phyloP scores from a whole-genome alignment of 2,888 invertebrate genomes.

The Drosophila barbarae region DNA sequence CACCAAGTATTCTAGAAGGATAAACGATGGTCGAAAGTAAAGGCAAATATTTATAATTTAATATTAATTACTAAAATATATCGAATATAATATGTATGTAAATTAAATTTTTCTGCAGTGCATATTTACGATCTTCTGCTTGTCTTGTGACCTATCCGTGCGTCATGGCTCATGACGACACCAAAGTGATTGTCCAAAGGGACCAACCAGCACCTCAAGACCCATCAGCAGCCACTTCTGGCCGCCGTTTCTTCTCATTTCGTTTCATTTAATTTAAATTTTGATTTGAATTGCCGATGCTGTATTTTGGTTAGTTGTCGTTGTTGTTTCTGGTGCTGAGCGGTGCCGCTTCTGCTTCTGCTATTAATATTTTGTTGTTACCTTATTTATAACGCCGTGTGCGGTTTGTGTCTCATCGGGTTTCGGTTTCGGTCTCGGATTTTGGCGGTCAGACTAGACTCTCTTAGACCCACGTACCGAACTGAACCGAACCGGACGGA shows the following conservation, averaged over 20 bases:
- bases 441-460: conserved; percentile 68
- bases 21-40: not conserved
- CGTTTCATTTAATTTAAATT: conserved; percentile 40
- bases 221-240: conserved; percentile 41
- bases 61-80: not conserved
- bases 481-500: conserved; percentile 59
- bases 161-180: conserved; percentile 61
- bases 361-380: conserved; percentile 52
- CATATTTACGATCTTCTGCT: not conserved
- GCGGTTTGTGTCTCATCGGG: conserved; percentile 59
- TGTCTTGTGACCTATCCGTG: conserved; percentile 37
- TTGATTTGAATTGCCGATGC: conserved; percentile 68
- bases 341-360: conserved; percentile 38
- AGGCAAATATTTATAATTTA: not conserved
- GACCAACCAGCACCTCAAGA: conserved; percentile 14
- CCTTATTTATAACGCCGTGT: conserved; percentile 59
- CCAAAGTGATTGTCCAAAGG: conserved; percentile 50
- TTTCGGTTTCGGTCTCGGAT: conserved; percentile 43
- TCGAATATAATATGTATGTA: no score
- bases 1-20: not conserved
- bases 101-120: no score
- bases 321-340: conserved; percentile 61
- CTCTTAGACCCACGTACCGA: conserved; percentile 70
- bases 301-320: conserved; percentile 42
- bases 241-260: conserved; percentile 35